These are phyloP conservation scores for Cerastis rubricosa DNA, from an alignment of 2,888 invertebrate genomes.

Conservation along the genomic window DNA sequence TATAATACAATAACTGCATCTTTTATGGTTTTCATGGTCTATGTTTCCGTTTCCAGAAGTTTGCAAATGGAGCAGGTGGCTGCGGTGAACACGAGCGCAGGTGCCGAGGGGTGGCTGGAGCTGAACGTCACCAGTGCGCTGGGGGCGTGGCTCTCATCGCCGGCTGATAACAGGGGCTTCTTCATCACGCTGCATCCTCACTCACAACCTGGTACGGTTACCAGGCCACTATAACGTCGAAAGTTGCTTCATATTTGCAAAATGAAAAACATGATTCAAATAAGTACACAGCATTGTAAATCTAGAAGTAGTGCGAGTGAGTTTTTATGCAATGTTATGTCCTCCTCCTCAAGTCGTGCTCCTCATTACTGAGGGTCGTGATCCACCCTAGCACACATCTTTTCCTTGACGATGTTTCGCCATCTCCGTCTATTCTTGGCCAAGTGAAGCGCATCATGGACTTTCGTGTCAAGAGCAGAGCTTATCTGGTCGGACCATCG, in stretches of 20 bases:
- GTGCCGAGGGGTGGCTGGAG: slow-evolving; percentile 96
- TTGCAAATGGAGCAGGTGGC: slow-evolving; percentile 94
- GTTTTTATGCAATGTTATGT: background rate
- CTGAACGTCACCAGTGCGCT: slow-evolving; percentile 96
- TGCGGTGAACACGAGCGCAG: slow-evolving; percentile 94
- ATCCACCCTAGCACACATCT: too few relatives aligned
- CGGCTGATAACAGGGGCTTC: slow-evolving; percentile 95
- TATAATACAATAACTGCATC: background rate
- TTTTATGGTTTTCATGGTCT: background rate
- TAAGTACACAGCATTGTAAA: background rate
- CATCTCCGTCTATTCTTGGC: too few relatives aligned
- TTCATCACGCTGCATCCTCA: slow-evolving; percentile 95
- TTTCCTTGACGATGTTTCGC: too few relatives aligned
- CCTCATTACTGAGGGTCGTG: too few relatives aligned
- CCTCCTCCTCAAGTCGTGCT: too few relatives aligned
- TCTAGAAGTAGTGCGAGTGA: background rate
- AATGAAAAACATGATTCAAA: background rate
- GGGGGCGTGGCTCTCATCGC: slow-evolving; percentile 94
- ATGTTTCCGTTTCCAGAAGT: slow-evolving; percentile 86
- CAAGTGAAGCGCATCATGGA: too few relatives aligned
- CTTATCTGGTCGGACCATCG: too few relatives aligned
- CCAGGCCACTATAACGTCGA: background rate
- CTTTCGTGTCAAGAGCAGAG: too few relatives aligned
- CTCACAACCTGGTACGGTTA: slow-evolving; percentile 90
- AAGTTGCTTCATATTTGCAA: background rate